Conservation (phyloP, 2,888 invertebrate genomes). For the Protodeltote pygarga region DNA sequence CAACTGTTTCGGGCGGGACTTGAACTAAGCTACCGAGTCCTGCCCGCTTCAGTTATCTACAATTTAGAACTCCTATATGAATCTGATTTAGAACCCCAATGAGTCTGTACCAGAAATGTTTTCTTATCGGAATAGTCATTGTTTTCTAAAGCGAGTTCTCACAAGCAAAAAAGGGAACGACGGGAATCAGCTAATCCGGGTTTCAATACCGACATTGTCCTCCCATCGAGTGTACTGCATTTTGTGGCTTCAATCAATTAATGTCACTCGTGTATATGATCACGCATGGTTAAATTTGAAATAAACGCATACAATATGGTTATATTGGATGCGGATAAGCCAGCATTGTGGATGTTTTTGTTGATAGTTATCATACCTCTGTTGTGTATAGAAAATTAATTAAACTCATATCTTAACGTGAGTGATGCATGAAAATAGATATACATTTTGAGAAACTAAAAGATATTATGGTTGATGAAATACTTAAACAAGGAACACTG, state of each 20-base stretch:
- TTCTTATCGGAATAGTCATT: slow-evolving; percentile 24
- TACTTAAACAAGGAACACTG: too few relatives aligned
- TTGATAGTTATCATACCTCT: background rate
- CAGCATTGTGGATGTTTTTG: slow-evolving; percentile 8
- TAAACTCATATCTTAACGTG: background rate
- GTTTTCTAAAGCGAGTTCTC: slow-evolving; percentile 49
- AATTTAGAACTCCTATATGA: too few relatives aligned
- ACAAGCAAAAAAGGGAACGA: slow-evolving; percentile 63
- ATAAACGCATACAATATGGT: slow-evolving; percentile 51
- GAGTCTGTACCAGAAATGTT: background rate
- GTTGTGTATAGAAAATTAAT: background rate
- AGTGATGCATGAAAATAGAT: background rate
- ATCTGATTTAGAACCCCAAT: background rate
- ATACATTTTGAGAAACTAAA: too few relatives aligned
- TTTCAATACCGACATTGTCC: slow-evolving; percentile 63
- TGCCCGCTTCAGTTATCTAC: too few relatives aligned
- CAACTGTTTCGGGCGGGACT: too few relatives aligned
- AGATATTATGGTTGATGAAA: too few relatives aligned
- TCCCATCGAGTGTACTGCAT: slow-evolving; percentile 59
- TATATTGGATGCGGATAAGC: slow-evolving; percentile 30
- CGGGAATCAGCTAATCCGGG: slow-evolving; percentile 68
- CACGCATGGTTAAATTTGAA: slow-evolving; percentile 55
- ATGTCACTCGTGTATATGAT: slow-evolving; percentile 68
- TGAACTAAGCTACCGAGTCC: too few relatives aligned
- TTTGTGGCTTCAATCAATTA: slow-evolving; percentile 73